Conservation (phyloP, 1,140 invertebrate genomes). For the Colletes gigas region DNA sequence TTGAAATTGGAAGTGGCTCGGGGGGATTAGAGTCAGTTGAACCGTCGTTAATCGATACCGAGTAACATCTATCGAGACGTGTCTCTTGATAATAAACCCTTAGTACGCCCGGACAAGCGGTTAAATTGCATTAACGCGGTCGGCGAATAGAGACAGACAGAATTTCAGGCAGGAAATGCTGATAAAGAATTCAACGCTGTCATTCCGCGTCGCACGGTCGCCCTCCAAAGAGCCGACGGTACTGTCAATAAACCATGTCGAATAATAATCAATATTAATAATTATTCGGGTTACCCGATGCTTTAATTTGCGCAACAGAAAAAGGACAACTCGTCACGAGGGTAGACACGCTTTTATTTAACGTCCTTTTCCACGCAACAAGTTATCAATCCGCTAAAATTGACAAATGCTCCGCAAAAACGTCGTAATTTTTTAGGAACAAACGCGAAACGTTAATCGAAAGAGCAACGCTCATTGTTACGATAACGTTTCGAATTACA, state of each 20-base stretch:
- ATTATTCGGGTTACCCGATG: background rate
- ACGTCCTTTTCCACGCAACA: background rate
- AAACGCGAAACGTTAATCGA: background rate
- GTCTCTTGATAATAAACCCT: constrained; percentile 62
- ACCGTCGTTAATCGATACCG: constrained; percentile 64
- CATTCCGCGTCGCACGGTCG: constrained; percentile 21
- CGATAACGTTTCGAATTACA: too few relatives aligned
- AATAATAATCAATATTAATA: constrained; percentile 28
- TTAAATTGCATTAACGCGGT: constrained; percentile 59
- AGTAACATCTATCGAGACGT: constrained; percentile 63
- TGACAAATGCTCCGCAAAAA: background rate
- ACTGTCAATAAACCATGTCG: constrained; percentile 26
- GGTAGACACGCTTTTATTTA: background rate
- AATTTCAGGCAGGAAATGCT: constrained; percentile 48
- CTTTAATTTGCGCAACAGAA: background rate
- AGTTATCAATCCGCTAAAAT: background rate
- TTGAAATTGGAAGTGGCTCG: constrained; percentile 60
- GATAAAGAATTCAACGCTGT: constrained; percentile 51
- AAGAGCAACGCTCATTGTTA: too few relatives aligned
- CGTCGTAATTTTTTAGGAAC: background rate
- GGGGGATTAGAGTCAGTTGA: constrained; percentile 59
- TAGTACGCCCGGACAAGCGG: constrained; percentile 43
- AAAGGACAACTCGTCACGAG: background rate
- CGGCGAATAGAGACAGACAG: constrained; percentile 44
- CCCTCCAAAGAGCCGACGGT: background rate